Evolutionary conservation across 1,140 invertebrate species (phyloP), one percentile per base, ranked within the genome.

Genomic region (Ptiloglossa arizonensis): DNA sequence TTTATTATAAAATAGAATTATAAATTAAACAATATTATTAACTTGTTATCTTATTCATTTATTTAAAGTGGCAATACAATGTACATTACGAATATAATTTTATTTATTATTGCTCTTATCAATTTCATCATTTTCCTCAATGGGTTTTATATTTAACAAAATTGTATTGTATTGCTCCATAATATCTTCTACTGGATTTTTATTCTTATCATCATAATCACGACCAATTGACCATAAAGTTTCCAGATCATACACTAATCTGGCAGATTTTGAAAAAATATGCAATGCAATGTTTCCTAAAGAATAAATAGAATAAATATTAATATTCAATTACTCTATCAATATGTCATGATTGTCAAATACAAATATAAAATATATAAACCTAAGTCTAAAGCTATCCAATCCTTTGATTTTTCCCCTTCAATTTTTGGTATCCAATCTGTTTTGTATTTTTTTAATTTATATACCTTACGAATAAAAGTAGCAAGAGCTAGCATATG

Each of bases 361-460:
- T 29, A 48, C 5, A 38, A 24, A 56, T 38, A 52, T 19, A 60
- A 70, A 75, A 80, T 35, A 68, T 79, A 63, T 63, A 57, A 89
- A 97, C 97, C 97, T 93, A 99, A 94, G 94, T 99, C 98, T 87
- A 99, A 87, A 46, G 97, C 97, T 85, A 97, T 94, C 98, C 98
- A 99, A 81, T 97, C 95, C 50, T 94, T 93, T 57, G 94, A 95
- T 67, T 94, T 92, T 89, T 95, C 93, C 29, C 97, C 97, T 93
- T 98, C 97, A 80, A 98, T 94, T 83, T 93, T 94, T 3, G 97
- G 95, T 82, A 96, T 93, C 29, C 89, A 79, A 90, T 98, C 97
- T 52, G 86, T 92, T 67, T 91, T 87, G 66, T 94, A 80, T 67
- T 93, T 94, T 89, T 97, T 97, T 41, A 94, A 93, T 92, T 98